These are phyloP conservation scores for Origma solitaria DNA, from an alignment of 2,113 vertebrate genomes.

Conservation along the genomic window DNA sequence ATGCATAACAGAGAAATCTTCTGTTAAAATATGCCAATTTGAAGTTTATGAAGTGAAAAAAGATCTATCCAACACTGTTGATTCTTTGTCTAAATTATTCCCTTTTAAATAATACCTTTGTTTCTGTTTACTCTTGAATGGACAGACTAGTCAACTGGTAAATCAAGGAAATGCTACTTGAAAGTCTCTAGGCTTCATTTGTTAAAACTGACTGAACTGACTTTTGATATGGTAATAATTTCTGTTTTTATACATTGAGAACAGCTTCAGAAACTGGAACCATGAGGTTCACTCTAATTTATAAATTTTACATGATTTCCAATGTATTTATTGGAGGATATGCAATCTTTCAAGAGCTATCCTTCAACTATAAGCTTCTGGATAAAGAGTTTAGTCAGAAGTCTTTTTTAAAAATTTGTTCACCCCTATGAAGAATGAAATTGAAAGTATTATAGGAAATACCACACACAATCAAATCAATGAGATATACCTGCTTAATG, in stretches of 20 bases:
- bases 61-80: not conserved
- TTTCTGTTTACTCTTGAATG: constrained; percentile 20
- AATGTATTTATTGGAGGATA: not conserved
- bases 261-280: not conserved
- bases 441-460: not conserved
- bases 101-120: not conserved
- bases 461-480: not conserved
- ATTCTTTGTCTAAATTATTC: not conserved
- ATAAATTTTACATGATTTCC: not conserved
- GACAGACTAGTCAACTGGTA: not conserved
- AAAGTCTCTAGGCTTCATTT: not conserved
- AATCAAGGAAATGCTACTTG: not conserved
- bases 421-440: not conserved
- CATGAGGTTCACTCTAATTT: not conserved
- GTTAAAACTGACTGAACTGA: not conserved
- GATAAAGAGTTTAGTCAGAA: not conserved
- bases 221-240: not conserved
- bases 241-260: not conserved
- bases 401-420: not conserved
- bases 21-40: not conserved
- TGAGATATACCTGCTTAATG: not conserved
- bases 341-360: not conserved
- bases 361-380: not conserved
- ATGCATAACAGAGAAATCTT: not conserved
- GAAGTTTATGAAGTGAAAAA: constrained; percentile 2